These are phyloP conservation scores for Enteromius mattozi DNA, from an alignment of 2,797 vertebrate genomes.

Conservation along the genomic window DNA sequence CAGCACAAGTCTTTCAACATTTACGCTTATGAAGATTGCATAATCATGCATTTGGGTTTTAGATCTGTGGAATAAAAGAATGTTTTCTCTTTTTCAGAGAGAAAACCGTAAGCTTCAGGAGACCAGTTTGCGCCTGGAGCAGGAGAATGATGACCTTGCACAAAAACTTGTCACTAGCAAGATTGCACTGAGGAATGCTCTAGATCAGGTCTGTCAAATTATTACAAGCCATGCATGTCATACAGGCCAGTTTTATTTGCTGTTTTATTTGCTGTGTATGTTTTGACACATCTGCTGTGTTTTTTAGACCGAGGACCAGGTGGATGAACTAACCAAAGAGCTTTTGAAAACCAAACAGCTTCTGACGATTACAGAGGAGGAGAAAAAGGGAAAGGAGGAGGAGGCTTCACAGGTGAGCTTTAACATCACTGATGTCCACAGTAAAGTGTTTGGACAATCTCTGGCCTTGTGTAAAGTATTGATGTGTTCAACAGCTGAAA, in stretches of 20 bases:
- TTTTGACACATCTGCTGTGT: constrained; percentile 2
- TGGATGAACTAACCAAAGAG: constrained; percentile 88
- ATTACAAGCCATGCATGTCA: background rate
- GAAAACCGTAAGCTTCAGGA: constrained; percentile 90
- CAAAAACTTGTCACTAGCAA: constrained; percentile 92
- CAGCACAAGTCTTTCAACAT: background rate
- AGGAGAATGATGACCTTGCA: constrained; percentile 93
- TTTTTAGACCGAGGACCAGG: constrained; percentile 86
- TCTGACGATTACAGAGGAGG: constrained; percentile 85
- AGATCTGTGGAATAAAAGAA: background rate
- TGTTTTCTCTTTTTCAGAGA: constrained; percentile 71
- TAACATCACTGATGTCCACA: constrained; percentile 28
- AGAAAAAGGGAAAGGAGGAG: constrained; percentile 84
- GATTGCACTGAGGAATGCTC: constrained; percentile 86
- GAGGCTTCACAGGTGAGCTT: constrained; percentile 75
- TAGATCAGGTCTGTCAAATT: constrained; percentile 85
- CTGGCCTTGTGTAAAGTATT: background rate
- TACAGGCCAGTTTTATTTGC: background rate
- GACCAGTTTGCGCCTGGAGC: constrained; percentile 91
- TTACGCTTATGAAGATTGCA: background rate
- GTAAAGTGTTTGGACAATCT: background rate
- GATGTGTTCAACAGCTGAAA: constrained; percentile 81
- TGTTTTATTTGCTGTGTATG: background rate
- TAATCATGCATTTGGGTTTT: background rate
- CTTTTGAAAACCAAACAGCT: constrained; percentile 83